A percentile compares a stretch with the other conserved stretches of the same genome.
Conservation (phyloP, 2,797 vertebrate species). For the Gambelia wislizenii region DNA sequence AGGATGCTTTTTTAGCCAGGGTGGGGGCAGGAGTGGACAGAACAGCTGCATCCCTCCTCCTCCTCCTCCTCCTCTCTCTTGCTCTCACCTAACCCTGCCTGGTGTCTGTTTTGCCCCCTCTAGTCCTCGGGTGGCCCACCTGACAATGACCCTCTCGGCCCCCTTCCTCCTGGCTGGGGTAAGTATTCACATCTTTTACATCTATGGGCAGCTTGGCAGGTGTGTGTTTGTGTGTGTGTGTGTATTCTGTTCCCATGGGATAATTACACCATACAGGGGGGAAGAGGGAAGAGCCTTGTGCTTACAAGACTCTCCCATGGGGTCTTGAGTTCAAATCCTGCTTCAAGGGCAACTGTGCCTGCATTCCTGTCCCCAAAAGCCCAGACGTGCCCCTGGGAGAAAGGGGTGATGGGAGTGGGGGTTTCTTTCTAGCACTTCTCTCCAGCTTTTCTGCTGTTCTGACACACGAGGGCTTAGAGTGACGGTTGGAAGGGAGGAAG, state of each 20-base stretch:
- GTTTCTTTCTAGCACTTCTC: neutral
- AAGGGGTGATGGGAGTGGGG: no score
- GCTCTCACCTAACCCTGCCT: neutral
- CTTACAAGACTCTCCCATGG: no score
- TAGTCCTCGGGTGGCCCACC: constrained; percentile 88
- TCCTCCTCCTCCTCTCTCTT: neutral
- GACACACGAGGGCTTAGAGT: neutral
- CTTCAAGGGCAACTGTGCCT: neutral
- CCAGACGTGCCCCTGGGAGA: neutral
- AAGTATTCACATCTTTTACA: constrained; percentile 75
- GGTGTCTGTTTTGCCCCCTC: constrained; percentile 75
- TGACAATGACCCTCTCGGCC: constrained; percentile 94
- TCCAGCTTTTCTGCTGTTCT: neutral
- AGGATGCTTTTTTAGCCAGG: neutral
- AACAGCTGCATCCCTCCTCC: neutral
- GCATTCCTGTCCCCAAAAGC: neutral
- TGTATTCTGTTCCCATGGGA: no score
- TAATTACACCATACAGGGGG: no score
- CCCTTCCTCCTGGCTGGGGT: constrained; percentile 97
- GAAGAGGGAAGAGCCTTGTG: no score
- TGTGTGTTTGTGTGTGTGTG: no score
- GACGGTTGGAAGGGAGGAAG: neutral
- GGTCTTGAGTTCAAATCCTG: neutral
- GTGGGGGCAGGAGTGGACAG: neutral
- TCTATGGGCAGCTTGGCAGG: no score